phyloP scores from a whole-genome alignment of 2,113 vertebrate species.

The Hypanus sabinus region DNA sequence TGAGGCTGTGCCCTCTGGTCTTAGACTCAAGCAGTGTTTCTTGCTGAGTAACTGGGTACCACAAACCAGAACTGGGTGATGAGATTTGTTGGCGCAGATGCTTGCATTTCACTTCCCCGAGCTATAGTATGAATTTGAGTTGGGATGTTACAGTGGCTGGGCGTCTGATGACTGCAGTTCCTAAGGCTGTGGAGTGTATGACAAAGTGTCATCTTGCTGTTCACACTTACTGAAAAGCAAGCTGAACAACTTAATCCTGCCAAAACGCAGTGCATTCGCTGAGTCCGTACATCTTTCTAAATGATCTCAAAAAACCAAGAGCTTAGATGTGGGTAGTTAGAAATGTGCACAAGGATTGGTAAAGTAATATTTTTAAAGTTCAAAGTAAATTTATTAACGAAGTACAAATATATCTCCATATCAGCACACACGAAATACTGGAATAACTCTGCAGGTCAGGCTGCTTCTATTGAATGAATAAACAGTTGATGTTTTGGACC shows the following conservation, averaged over 20 bases:
- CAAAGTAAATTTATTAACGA: too few relatives aligned
- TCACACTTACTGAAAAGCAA: background rate
- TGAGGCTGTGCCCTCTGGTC: too few relatives aligned
- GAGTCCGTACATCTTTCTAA: background rate
- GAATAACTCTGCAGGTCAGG: too few relatives aligned
- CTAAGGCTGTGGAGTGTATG: background rate
- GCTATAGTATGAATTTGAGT: background rate
- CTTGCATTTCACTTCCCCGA: background rate
- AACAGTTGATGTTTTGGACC: too few relatives aligned
- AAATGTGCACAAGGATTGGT: background rate
- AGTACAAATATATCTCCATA: too few relatives aligned
- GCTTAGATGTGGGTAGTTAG: background rate
- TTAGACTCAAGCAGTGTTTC: too few relatives aligned
- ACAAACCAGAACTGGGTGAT: background rate
- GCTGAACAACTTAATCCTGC: conserved; percentile 9
- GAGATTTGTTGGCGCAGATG: background rate
- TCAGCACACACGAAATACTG: too few relatives aligned
- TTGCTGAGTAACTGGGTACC: background rate
- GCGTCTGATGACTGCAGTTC: background rate
- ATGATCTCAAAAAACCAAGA: background rate
- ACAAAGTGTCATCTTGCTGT: background rate
- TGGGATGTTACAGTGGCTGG: conserved; percentile 13
- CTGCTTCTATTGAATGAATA: too few relatives aligned
- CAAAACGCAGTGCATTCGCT: background rate
- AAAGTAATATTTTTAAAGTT: too few relatives aligned